Percentiles rank a stretch among this genome's conserved stretches.
phyloP scores from a whole-genome alignment of 2,797 vertebrate genomes.

The Pogoniulus pusillus region DNA sequence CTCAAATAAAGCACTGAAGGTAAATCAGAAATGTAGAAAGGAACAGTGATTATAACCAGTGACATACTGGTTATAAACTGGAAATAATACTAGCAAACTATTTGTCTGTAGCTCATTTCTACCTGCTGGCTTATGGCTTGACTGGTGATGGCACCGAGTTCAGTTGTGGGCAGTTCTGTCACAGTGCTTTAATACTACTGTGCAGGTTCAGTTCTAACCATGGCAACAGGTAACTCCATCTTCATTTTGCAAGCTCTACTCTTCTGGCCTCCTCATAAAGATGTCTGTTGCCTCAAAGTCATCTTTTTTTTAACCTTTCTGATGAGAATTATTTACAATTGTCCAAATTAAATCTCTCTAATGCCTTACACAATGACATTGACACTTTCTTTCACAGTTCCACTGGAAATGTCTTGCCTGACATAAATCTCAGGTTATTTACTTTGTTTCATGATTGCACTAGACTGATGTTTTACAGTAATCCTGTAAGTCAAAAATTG shows the following conservation, averaged over 20 bases:
- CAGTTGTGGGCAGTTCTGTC: background rate
- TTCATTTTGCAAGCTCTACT: background rate
- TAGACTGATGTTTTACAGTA: background rate
- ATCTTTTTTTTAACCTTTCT: background rate
- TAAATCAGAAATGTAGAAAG: background rate
- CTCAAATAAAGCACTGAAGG: background rate
- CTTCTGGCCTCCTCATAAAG: background rate
- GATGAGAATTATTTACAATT: background rate
- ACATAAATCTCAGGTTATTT: background rate
- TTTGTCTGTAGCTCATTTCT: background rate
- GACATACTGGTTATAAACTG: background rate
- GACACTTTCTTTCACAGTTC: background rate
- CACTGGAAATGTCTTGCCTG: background rate
- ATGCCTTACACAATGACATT: background rate
- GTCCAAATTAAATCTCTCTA: constrained; percentile 7
- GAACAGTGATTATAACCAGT: background rate
- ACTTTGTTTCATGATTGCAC: background rate
- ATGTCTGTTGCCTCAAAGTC: background rate
- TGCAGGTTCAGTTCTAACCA: background rate
- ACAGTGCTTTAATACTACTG: background rate
- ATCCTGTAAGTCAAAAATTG: background rate
- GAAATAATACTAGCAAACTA: background rate
- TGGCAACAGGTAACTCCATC: background rate
- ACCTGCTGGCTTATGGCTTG: background rate
- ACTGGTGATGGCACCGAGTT: background rate